Percentiles rank a stretch among this genome's conserved stretches.
These are phyloP conservation scores for Carassius auratus DNA, from an alignment of 2,113 vertebrate genomes.

Conservation along the genomic window DNA sequence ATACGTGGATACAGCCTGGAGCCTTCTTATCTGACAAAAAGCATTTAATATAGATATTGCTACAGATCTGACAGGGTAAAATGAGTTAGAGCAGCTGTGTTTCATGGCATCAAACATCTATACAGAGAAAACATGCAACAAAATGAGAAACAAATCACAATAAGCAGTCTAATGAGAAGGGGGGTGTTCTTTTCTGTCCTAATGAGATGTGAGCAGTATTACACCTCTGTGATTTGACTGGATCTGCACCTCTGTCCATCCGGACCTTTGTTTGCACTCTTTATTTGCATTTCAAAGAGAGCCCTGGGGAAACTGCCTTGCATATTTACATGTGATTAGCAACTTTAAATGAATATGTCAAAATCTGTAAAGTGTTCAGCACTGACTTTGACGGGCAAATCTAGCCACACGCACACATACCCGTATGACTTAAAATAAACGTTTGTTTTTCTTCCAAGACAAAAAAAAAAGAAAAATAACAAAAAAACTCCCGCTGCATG, in stretches of 20 bases:
- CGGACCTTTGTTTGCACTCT: constrained; percentile 75
- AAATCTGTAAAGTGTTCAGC: constrained; percentile 68
- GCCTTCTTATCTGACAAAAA: constrained; percentile 5
- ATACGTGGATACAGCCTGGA: not conserved
- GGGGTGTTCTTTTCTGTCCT: constrained; percentile 67
- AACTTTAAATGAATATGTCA: constrained; percentile 79
- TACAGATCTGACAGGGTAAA: not conserved
- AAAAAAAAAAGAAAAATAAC: not conserved
- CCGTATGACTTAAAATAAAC: not conserved
- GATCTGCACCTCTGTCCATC: constrained; percentile 71
- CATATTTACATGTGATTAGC: constrained; percentile 82
- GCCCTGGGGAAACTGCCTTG: constrained; percentile 73
- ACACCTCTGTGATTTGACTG: constrained; percentile 68
- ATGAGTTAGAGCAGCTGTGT: not conserved
- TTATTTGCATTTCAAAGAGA: constrained; percentile 80
- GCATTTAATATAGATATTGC: not conserved
- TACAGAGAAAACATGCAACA: constrained; percentile 23
- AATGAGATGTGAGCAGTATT: constrained; percentile 68
- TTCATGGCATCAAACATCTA: not conserved
- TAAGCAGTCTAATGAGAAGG: constrained; percentile 62
- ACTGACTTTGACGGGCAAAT: constrained; percentile 56
- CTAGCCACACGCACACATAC: constrained; percentile 1
- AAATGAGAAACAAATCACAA: constrained; percentile 55
- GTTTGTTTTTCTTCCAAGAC: not conserved
- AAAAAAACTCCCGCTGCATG: not conserved